phyloP scores from a whole-genome alignment of 2,797 vertebrate species.

The Allobates femoralis region DNA sequence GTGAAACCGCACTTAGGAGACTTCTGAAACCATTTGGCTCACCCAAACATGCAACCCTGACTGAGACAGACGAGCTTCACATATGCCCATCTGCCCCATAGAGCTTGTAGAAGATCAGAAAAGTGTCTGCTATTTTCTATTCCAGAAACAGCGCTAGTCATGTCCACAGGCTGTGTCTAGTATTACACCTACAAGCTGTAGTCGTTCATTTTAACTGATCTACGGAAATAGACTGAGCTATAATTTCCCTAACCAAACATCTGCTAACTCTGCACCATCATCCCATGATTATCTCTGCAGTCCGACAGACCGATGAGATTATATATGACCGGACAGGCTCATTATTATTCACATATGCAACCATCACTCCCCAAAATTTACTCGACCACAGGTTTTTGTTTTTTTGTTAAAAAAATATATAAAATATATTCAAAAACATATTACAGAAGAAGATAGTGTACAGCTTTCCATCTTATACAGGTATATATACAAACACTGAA shows the following conservation, averaged over 20 bases:
- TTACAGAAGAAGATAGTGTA: conserved; percentile 58
- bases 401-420: conserved; percentile 62
- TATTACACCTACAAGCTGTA: not conserved
- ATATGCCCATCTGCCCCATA: not conserved
- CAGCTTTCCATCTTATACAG: conserved; percentile 55
- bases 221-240: not conserved
- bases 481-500: conserved; percentile 56
- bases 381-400: conserved; percentile 48
- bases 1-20: not conserved
- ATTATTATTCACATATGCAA: not conserved
- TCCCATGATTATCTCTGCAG: not conserved
- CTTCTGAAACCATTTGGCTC: not conserved
- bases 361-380: not conserved
- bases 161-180: not conserved
- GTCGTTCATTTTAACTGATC: not conserved
- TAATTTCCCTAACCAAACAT: not conserved
- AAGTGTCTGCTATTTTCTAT: not conserved
- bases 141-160: not conserved
- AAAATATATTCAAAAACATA: conserved; percentile 63
- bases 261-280: not conserved
- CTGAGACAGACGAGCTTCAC: not conserved
- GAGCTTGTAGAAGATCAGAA: not conserved
- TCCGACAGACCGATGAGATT: not conserved
- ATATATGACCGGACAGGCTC: not conserved
- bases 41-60: not conserved